A percentile compares a stretch with the other conserved stretches of the same genome.
These are phyloP conservation scores for Drosophila santomea DNA, from an alignment of 1,140 invertebrate genomes.

Conservation along the genomic window DNA sequence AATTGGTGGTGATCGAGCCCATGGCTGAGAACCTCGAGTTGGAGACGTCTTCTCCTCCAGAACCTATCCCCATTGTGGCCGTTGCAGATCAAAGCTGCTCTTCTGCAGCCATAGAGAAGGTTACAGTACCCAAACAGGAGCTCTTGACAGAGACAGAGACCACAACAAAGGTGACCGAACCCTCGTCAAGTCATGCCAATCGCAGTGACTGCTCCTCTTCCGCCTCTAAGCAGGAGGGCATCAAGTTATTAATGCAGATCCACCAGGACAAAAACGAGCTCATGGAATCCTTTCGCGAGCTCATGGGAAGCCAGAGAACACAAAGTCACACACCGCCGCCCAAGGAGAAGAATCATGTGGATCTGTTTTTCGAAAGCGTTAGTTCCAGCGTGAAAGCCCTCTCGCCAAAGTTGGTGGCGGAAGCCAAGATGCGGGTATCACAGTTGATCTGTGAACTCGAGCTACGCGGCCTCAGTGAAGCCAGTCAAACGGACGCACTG, in stretches of 20 bases:
- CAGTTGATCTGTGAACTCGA: slow-evolving; percentile 79
- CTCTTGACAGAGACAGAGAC: slow-evolving; percentile 1
- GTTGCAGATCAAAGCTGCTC: not conserved
- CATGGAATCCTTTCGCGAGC: slow-evolving; percentile 75
- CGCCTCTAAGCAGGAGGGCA: slow-evolving; percentile 64
- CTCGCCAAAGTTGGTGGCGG: slow-evolving; percentile 75
- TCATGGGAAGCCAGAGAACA: slow-evolving; percentile 61
- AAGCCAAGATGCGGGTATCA: slow-evolving; percentile 80
- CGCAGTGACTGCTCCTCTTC: not conserved
- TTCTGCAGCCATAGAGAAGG: not conserved
- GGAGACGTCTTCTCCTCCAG: not conserved
- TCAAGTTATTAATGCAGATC: slow-evolving; percentile 76
- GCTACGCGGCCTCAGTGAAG: slow-evolving; percentile 65
- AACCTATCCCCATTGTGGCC: not conserved
- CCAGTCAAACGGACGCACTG: slow-evolving; percentile 13
- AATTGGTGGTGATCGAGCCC: slow-evolving; percentile 12
- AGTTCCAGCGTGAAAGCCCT: slow-evolving; percentile 80
- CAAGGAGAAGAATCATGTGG: slow-evolving; percentile 75
- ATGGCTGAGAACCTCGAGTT: not conserved
- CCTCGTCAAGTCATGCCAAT: not conserved
- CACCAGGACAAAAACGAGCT: slow-evolving; percentile 81
- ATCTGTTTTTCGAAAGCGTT: slow-evolving; percentile 80
- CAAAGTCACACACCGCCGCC: slow-evolving; percentile 14
- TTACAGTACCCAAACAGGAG: slow-evolving; percentile 16
- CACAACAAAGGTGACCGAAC: not conserved